Percentiles rank a stretch among this genome's conserved stretches.
phyloP scores from a whole-genome alignment of 2,888 invertebrate genomes.

The Vannuccia rotundouncinata region DNA sequence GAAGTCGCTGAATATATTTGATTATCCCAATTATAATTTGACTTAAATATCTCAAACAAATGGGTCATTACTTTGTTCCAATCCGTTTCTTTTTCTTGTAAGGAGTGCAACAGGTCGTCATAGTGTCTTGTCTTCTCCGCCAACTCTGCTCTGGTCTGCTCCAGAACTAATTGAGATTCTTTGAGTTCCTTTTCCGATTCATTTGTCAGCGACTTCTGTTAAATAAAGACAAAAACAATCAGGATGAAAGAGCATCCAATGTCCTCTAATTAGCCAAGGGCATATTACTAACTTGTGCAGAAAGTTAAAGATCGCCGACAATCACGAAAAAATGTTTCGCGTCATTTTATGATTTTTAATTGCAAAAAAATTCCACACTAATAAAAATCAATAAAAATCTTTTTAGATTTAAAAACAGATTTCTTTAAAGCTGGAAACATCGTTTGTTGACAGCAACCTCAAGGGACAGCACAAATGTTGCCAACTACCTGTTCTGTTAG shows the following conservation, averaged over 20 bases:
- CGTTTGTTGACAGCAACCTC: no score
- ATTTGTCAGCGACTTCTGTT: not conserved
- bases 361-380: no score
- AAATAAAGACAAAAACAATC: not conserved
- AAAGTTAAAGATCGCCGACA: no score
- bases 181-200: not conserved
- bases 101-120: not conserved
- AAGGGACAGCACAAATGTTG: not conserved
- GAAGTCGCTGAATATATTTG: no score
- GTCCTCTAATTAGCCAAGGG: no score
- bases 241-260: not conserved
- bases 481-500: not conserved
- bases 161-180: not conserved
- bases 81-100: not conserved
- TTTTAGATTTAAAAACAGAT: no score
- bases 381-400: no score
- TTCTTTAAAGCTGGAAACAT: no score
- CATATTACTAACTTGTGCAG: no score
- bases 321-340: no score
- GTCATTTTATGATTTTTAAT: no score
- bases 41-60: not conserved
- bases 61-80: not conserved
- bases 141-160: not conserved
- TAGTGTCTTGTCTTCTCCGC: not conserved
- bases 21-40: no score